A percentile compares a stretch with the other conserved stretches of the same genome.
Conservation (phyloP, 2,888 invertebrate species). For the Epistrophella euchroma region DNA sequence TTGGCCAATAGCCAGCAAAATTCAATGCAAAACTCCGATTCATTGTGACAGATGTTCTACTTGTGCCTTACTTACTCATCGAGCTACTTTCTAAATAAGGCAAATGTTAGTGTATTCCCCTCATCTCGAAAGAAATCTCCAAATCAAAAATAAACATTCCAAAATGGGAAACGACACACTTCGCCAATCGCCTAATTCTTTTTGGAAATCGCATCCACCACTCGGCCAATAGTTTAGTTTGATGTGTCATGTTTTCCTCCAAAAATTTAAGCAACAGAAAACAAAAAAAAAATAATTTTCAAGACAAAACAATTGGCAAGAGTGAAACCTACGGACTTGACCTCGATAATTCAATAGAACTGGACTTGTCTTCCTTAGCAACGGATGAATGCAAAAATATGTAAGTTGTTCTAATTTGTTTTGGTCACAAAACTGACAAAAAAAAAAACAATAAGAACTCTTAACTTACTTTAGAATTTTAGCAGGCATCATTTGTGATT, state of each 20-base stretch:
- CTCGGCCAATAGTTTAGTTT: not conserved
- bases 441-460: not conserved
- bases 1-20: slow-evolving; percentile 6
- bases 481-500: slow-evolving; percentile 99
- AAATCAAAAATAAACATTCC: slow-evolving; percentile 19
- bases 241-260: slow-evolving; percentile 10
- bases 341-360: slow-evolving; percentile 47
- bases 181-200: not conserved
- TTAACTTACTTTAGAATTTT: slow-evolving; percentile 93
- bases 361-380: slow-evolving; percentile 43
- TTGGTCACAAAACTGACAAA: slow-evolving; percentile 42
- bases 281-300: not conserved
- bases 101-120: slow-evolving; percentile 4
- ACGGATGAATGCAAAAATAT: slow-evolving; percentile 12
- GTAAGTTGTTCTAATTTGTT: not conserved
- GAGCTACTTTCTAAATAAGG: slow-evolving; percentile 24
- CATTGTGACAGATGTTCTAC: not conserved
- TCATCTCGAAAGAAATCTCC: not conserved
- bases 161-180: not conserved
- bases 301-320: slow-evolving; percentile 4
- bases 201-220: slow-evolving; percentile 15
- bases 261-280: slow-evolving; percentile 1
- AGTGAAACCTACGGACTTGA: slow-evolving; percentile 58
- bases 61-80: not conserved
- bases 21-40: slow-evolving; percentile 5